Evolutionary conservation across 1,140 invertebrate genomes (phyloP), one percentile per base, ranked within the genome.

Genomic region (Drosophila sucinea): DNA sequence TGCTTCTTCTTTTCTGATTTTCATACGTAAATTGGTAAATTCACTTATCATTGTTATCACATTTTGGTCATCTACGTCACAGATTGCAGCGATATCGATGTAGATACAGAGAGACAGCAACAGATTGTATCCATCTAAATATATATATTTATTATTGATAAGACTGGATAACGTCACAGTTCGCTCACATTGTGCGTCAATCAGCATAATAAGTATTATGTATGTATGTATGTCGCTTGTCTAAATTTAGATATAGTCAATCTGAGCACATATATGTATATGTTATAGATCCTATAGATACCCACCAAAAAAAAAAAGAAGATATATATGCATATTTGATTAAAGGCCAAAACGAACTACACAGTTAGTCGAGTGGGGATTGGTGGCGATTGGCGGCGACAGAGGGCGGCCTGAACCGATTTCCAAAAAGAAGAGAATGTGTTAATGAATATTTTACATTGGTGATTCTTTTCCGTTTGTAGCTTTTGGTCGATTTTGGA

Each of bases 211-310:
- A 82, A 68, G 47, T 57, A 17, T 17, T 17, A 17, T 17, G 17
- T 17, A 64, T 61, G 66, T 70, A 68, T 78, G 38, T 67, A 66
- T 77, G 74, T 77, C 74, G 70, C 74, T 64, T 69, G 74, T 60
- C 77, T 64, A 80, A 73, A 84, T 60, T 73, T 64, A 80, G 70
- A 84, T 84, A 80, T 75, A 81, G 67, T 60, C 73, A 63, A 47
- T 41, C 51, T 58, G 33, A 27, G 27, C 17, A 63, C 38, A 64
- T 38, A 58, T 63, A 29, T 60, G 47, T 67, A 67, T 75, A 54
- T 44, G 47, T 58, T 69, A 68, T 66, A 70, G 55, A 51, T 51
- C 23, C 35, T 64, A 41, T 67, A 55, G 58, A 77, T 65, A 61
- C 55, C 60, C 10, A 51, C 8, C 17, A 25, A 47, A 47, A 10